Percentiles rank a stretch among this genome's conserved stretches.
These are phyloP conservation scores for Melanotaenia boesemani DNA, from an alignment of 2,797 vertebrate species.

Conservation along the genomic window DNA sequence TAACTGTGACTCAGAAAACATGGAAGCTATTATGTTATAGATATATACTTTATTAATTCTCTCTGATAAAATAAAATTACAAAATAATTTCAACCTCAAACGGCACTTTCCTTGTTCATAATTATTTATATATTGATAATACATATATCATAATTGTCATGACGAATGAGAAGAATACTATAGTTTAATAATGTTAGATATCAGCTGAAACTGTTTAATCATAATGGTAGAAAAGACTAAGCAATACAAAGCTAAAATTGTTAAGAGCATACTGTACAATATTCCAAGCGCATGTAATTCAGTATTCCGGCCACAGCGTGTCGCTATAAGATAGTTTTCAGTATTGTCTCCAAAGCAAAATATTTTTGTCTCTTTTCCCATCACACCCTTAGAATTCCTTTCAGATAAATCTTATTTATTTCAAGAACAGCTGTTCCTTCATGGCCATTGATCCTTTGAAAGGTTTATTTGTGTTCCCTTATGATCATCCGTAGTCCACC, in stretches of 20 bases:
- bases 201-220: constrained; percentile 86
- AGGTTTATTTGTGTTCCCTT: constrained; percentile 77
- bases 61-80: constrained; percentile 91
- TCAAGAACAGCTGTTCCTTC: constrained; percentile 75
- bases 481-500: constrained; percentile 66
- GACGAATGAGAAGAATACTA: constrained; percentile 87
- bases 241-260: constrained; percentile 87
- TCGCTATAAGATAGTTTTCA: constrained; percentile 84
- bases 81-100: constrained; percentile 90
- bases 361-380: constrained; percentile 76
- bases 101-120: constrained; percentile 84
- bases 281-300: constrained; percentile 85
- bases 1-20: constrained; percentile 45
- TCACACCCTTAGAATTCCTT: constrained; percentile 70
- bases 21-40: constrained; percentile 80
- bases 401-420: constrained; percentile 68
- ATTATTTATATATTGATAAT: constrained; percentile 83
- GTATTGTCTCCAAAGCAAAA: constrained; percentile 80
- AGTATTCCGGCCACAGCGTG: constrained; percentile 87
- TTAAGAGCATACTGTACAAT: constrained; percentile 87
- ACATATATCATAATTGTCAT: constrained; percentile 84
- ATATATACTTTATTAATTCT: constrained; percentile 92
- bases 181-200: constrained; percentile 85
- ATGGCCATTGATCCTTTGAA: constrained; percentile 81
- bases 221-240: constrained; percentile 87